Base-by-base conservation (phyloP, 1,140 invertebrate species). In the Macrostomum lignano region DNA sequence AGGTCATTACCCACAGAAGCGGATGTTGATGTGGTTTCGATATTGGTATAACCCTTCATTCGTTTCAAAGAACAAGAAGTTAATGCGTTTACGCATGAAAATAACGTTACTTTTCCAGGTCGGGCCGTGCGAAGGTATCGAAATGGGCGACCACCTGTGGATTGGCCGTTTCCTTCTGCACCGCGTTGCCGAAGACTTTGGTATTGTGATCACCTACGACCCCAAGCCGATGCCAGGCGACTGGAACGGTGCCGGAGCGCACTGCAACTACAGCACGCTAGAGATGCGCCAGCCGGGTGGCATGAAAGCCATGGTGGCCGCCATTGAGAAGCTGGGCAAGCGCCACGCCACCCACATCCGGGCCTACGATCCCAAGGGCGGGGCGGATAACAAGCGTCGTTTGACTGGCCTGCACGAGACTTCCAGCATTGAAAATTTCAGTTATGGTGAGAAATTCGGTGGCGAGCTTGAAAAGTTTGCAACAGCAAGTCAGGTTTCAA, bases 201-300 rank as follows among this genome's bases (percentile, higher is more conserved):
- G 76, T 3, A 69, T 82, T 5, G 67, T 79, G 6, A 78, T 70
- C 10, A 66, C 69, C 46, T 65, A 86, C 15, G 77, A 86, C 43
- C 78, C 81, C 0, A 86, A 88, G 46, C 76, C 77, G 1, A 70
- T 68, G 39, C 42, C 49, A 10, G 74, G 75, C 1, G 65, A 77
- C 43, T 82, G 78, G 72, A 84, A 86, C 40, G 81, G 81, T 2
- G 76, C 81, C 26, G 81, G 79, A 0, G 75, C 74, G 2, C 67
- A 68, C 38, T 72, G 68, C 2, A 88, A 91, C 48, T 86, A 79
- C 58, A 81, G 74, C 1, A 84, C 81, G 0, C 69, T 72, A 41
- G 53, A 66, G 2, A 88, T 84, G 78, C 65, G 81, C 36, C 66
- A 69, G 34, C 66, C 73, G 1, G 72, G 72, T 35, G 79, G 81